Evolutionary conservation across 2,797 vertebrate genomes (phyloP).

Genomic region (Euthynnus affinis): DNA sequence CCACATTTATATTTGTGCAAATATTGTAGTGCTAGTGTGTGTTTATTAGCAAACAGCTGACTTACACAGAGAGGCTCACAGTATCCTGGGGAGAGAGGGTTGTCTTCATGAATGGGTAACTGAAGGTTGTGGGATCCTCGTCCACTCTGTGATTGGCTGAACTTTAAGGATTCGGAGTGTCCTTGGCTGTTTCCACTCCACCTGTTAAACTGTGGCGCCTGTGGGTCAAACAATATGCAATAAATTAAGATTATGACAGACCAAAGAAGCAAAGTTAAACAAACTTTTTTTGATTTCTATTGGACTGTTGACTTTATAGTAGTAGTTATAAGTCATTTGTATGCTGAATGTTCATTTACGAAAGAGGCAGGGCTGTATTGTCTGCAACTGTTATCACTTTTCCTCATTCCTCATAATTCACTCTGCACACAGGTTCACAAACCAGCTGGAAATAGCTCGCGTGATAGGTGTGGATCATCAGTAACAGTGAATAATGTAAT

Average conservation of each 20-base stretch:
- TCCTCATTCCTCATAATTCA: conserved; percentile 12
- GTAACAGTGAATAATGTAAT: conserved; percentile 24
- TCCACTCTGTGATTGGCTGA: conserved; percentile 70
- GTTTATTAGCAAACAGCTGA: conserved; percentile 31
- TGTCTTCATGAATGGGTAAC: conserved; percentile 77
- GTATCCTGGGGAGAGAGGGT: conserved; percentile 85
- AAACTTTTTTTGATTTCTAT: background rate
- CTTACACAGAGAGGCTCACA: conserved; percentile 89
- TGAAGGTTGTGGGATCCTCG: conserved; percentile 79
- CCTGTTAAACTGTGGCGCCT: conserved; percentile 83
- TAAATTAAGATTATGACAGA: background rate
- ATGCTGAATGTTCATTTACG: conserved; percentile 24
- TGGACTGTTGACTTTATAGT: background rate
- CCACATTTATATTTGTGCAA: conserved; percentile 24
- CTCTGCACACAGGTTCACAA: conserved; percentile 10
- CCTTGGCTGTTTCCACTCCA: conserved; percentile 83
- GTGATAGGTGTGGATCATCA: conserved; percentile 21
- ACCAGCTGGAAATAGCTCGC: background rate
- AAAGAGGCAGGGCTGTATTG: conserved; percentile 10
- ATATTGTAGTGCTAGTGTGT: background rate
- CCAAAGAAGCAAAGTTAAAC: background rate
- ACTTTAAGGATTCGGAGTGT: conserved; percentile 59
- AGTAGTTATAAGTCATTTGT: conserved; percentile 10
- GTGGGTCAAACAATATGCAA: background rate
- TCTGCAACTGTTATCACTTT: conserved; percentile 12